Evolutionary conservation across 2,888 invertebrate genomes (phyloP), one percentile per base, ranked within the genome.

Genomic region (Lasius fuliginosus): DNA sequence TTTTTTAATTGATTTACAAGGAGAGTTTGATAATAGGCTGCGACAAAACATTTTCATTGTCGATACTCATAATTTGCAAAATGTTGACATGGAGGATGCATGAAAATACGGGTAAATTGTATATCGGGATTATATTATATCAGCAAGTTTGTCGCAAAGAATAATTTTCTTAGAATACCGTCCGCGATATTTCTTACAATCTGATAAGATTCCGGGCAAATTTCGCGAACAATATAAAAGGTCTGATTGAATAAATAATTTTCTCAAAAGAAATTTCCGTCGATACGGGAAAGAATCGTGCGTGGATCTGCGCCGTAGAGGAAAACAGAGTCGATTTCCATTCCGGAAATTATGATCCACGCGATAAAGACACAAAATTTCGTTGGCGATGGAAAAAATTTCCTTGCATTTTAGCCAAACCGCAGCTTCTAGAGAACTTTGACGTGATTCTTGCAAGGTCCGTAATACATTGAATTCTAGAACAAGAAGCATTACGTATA

Each of bases 231-330:
- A n/a, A 1, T n/a, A 36, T 60, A 0, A 33, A 3, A 46, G 30
- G 30, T 65, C 23, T 69, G 23, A 77, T 69, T 33, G 53, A 9
- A 49, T 27, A 69, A 79, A 64, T 73, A 53, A 42, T 71, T 76
- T 77, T 49, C 15, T 79, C 53, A 30, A 77, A 69, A 77, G 56
- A 83, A 56, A 79, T 68, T 36, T 18, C 18, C 33, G 42, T 40
- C 46, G 62, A n/a, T 71, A 18, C 42, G 65, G n/a, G n/a, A 56
- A 67, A 56, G 46, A 49, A 27, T 49, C n/a, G 18, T 42, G 53
- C 40, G n/a, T 40, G 62, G 49, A 12, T n/a, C 12, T 53, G 27
- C n/a, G 11, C 18, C 65, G 12, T 8, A 6, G 18, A 33, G 12
- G 23, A 18, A 69, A 49, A 64, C 49, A n/a, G 30, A 53, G 30